These are phyloP conservation scores for Okapia johnstoni DNA, from an alignment of 2,113 vertebrate genomes.

Conservation along the genomic window DNA sequence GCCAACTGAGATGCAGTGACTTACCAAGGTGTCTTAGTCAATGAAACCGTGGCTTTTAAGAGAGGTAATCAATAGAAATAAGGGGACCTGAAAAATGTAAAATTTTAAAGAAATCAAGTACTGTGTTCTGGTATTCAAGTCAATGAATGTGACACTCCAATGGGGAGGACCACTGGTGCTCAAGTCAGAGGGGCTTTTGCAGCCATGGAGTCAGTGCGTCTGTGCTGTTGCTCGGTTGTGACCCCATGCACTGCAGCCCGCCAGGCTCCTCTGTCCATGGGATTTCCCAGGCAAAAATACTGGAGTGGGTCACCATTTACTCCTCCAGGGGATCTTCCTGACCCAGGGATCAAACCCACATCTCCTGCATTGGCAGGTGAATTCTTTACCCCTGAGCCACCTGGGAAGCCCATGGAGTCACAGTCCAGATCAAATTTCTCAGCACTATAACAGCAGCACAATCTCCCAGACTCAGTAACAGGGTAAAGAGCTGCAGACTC, in stretches of 20 bases:
- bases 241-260: background rate
- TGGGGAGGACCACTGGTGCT: accelerated
- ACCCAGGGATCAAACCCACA: background rate
- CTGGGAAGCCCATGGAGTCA: background rate
- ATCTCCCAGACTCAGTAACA: background rate
- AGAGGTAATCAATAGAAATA: background rate
- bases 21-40: background rate
- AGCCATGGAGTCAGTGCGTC: accelerated
- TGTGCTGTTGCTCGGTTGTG: background rate
- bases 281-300: background rate
- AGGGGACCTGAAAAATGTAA: background rate
- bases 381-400: background rate
- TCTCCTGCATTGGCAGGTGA: background rate
- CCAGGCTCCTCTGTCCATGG: background rate
- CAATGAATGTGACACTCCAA: accelerated
- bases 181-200: background rate
- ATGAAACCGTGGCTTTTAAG: background rate
- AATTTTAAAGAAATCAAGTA: background rate
- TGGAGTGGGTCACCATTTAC: background rate
- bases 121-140: background rate
- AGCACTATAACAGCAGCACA: background rate
- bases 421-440: background rate
- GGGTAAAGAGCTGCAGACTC: background rate
- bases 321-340: background rate
- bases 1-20: background rate